Base-by-base conservation (phyloP, 1,140 invertebrate genomes). In the Drosophila bifasciata region DNA sequence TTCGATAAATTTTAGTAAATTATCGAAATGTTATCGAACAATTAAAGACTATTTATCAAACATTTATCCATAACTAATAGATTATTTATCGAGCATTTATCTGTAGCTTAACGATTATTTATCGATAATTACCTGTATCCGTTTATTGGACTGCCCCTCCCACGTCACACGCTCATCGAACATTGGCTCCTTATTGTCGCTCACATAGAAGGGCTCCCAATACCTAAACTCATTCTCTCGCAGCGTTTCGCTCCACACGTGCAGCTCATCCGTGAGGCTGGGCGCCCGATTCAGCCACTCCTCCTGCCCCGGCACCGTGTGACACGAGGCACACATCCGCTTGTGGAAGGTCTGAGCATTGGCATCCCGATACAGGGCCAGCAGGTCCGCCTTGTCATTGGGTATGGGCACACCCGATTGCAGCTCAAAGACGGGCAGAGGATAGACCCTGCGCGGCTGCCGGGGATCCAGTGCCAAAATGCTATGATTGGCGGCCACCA, bases 181-280 rank as follows among this genome's bases (percentile, higher is more conserved):
- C 28, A 96, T 92, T 0, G 97, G 97, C 74, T 98, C 97, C 13
- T 93, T 92, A 90, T 97, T 95, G 1, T 96, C 96, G 21, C 96
- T 96, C 48, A 97, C 96, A 79, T 96, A 97, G 81, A 97, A 97
- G 1, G 97, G 97, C 90, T 98, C 97, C 97, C 97, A 98, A 78
- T 95, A 94, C 5, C 94, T 92, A 79, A 94, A 96, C 44, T 93
- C 93, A 5, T 95, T 95, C 13, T 93, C 94, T 17, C 97, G 92
- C 76, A 97, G 96, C 0, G 96, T 95, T 2, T 95, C 93, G 73
- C 96, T 95, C 90, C 97, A 97, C 6, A 98, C 93, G 50, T 94
- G 93, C 61, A 98, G 91, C 50, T 92, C 91, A 57, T 93, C 92
- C 0, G 94, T 94, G 80, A 94, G 93, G 3, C 50, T 59, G 2